Base-by-base conservation (phyloP, 92 coral and sea anemone species). In the Palythoa caribaeorum region DNA sequence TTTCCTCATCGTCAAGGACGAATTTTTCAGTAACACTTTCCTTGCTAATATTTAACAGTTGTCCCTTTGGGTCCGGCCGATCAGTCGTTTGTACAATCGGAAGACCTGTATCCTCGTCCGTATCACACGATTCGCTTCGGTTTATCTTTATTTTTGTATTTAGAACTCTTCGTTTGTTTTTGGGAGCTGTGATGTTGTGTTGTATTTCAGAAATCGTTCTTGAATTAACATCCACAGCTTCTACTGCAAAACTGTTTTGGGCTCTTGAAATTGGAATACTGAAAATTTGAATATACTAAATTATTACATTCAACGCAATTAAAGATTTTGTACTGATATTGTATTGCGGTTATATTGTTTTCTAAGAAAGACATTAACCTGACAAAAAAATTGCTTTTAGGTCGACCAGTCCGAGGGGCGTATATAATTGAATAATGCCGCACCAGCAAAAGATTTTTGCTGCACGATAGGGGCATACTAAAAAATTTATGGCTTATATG, bases 1-100 rank as follows among this genome's bases (percentile, higher is more conserved):
- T 72, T 11, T 28, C 78, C 15, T 8, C 53, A 63, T 83, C 90
- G 51, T 89, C 95, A 52, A 79, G 72, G 16, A 76, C 92, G 62
- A 88, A 66, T 37, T 84, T 78, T 55, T 79, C 84, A 10, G 85
- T 5, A 37, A 77, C n/a, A 54, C 53, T 87, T 38, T 76, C 89
- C 21, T 68, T 63, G 7, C 39, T 63, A 4, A 80, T 40, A 53
- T 80, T 80, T 35, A 80, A n/a, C 2, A 80, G 72, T 14, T 44
- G 40, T 11, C 85, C 85, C 59, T 80, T 80, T 1, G 86, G 86
- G 11, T 81, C 86, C 13, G 35, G 9, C 1, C 10, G 13, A 14
- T 40, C n/a, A 1, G 50, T 39, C 11, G 48, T 40, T 11, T 20
- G 71, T 9, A 38, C 28, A 2, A 17, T 1, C n/a, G 39, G 48